A percentile compares a stretch with the other conserved stretches of the same genome.
These are phyloP conservation scores for Phyllotreta cruciferae DNA, from an alignment of 2,888 invertebrate genomes.

Conservation along the genomic window DNA sequence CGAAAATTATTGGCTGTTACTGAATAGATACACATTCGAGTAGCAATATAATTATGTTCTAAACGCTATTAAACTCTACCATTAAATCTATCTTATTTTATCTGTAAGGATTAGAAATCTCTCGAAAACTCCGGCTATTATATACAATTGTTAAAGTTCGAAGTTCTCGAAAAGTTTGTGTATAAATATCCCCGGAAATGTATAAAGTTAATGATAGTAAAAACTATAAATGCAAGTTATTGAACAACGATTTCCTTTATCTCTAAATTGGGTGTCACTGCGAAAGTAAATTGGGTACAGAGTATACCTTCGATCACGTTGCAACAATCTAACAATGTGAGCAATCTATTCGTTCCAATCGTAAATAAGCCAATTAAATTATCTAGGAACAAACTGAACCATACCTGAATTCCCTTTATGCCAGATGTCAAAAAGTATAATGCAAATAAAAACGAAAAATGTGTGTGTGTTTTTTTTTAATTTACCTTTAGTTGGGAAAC, in stretches of 20 bases:
- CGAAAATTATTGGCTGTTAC: too few relatives aligned
- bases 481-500: not conserved
- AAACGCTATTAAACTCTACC: constrained; percentile 4
- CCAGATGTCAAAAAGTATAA: not conserved
- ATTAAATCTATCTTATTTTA: constrained; percentile 7
- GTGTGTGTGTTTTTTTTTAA: too few relatives aligned
- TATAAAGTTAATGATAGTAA: constrained; percentile 26
- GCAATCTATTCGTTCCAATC: too few relatives aligned
- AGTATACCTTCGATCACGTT: constrained; percentile 31
- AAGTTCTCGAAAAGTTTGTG: constrained; percentile 18
- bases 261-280: constrained; percentile 45
- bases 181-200: constrained; percentile 25
- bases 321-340: too few relatives aligned
- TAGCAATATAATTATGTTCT: not conserved
- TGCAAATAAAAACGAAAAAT: too few relatives aligned
- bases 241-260: constrained; percentile 45
- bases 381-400: not conserved
- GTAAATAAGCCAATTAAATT: too few relatives aligned
- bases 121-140: constrained; percentile 9
- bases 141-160: constrained; percentile 14
- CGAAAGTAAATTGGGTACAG: constrained; percentile 42
- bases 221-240: constrained; percentile 36
- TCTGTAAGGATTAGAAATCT: constrained; percentile 11
- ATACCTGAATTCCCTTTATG: not conserved
- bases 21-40: too few relatives aligned